phyloP scores from a whole-genome alignment of 2,888 invertebrate genomes.

The Melanostoma scalare region DNA sequence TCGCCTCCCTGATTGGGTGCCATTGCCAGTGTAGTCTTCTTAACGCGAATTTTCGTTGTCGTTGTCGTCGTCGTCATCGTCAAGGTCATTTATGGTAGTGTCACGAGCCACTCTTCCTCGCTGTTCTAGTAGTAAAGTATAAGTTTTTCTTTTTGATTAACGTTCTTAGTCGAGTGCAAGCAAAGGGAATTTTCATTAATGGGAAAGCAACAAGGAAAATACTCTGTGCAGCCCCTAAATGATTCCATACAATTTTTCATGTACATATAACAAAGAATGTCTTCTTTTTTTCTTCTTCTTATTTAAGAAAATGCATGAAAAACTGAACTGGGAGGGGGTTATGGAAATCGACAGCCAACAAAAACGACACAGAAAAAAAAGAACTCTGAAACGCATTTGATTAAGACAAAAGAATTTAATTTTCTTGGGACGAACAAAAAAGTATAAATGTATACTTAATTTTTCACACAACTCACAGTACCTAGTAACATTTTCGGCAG shows the following conservation, averaged over 20 bases:
- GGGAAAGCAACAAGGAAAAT: slow-evolving; percentile 43
- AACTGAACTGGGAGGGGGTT: slow-evolving; percentile 8
- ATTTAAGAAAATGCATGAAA: slow-evolving; percentile 50
- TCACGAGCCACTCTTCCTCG: slow-evolving; percentile 60
- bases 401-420: slow-evolving; percentile 55
- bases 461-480: too few relatives aligned
- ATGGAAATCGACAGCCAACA: slow-evolving; percentile 15
- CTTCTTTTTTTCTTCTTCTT: slow-evolving; percentile 24
- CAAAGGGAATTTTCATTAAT: slow-evolving; percentile 1
- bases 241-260: slow-evolving; percentile 18
- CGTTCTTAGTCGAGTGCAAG: slow-evolving; percentile 15
- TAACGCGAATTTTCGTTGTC: slow-evolving; percentile 59
- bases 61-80: slow-evolving; percentile 51
- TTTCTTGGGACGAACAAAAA: too few relatives aligned
- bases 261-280: slow-evolving; percentile 33
- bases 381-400: slow-evolving; percentile 35
- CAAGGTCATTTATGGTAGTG: slow-evolving; percentile 71
- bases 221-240: slow-evolving; percentile 29
- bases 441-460: too few relatives aligned
- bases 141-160: neutral
- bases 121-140: neutral
- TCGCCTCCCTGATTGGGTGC: slow-evolving; percentile 16
- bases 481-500: slow-evolving; percentile 2
- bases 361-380: slow-evolving; percentile 7
- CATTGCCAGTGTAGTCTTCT: slow-evolving; percentile 33